Conservation (phyloP, 2,888 invertebrate species). For the Hylaea fasciaria region DNA sequence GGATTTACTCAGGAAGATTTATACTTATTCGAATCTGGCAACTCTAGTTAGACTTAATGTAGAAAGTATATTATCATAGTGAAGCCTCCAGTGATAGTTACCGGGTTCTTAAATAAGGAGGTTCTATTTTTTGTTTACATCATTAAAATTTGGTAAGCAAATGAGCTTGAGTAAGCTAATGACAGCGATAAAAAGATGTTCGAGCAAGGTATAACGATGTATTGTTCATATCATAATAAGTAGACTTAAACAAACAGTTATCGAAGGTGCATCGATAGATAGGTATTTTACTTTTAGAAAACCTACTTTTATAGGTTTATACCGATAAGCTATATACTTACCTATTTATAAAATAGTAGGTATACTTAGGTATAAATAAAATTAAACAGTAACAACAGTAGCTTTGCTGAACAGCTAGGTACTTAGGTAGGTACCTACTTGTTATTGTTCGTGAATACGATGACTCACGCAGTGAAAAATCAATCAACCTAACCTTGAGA, state of each 20-base stretch:
- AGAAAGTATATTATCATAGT: not conserved
- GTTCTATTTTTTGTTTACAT: conserved; percentile 6
- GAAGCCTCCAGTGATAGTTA: not conserved
- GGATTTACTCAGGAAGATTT: no score
- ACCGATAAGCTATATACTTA: no score
- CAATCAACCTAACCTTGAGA: conserved; percentile 49
- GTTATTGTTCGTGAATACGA: conserved; percentile 14
- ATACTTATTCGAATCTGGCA: no score
- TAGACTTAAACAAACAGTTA: conserved; percentile 1
- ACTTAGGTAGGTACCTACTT: conserved; percentile 7
- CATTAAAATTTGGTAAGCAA: conserved; percentile 18
- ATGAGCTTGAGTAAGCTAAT: conserved; percentile 6
- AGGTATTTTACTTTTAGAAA: not conserved
- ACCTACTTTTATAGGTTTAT: not conserved
- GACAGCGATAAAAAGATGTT: not conserved
- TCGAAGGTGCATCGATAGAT: not conserved
- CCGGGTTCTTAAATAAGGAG: not conserved
- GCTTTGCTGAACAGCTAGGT: conserved; percentile 9
- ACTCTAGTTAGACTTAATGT: no score
- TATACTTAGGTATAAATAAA: no score
- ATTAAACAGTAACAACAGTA: not conserved
- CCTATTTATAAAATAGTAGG: not conserved
- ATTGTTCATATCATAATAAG: conserved; percentile 11
- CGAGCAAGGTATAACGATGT: conserved; percentile 16
- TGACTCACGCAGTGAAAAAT: conserved; percentile 31